Conservation (phyloP, 30 jellyfish, hydroid and myxozoan species). For the Chrysaora quinquecirrha region DNA sequence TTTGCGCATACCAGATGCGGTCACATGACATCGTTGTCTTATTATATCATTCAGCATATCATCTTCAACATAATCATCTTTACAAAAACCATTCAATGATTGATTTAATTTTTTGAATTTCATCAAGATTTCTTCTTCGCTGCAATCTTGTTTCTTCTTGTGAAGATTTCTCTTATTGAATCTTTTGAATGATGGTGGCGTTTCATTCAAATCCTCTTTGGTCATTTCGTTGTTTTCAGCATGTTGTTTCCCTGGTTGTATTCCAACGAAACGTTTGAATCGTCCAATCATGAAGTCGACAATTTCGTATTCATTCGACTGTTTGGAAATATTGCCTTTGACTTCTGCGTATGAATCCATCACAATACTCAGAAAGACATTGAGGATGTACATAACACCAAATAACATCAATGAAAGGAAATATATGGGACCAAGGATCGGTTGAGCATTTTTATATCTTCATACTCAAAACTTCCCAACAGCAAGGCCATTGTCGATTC, state of each 20-base stretch:
- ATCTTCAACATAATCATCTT: conserved; percentile 80
- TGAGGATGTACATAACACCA: conserved; percentile 96
- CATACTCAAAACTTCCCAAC: conserved; percentile 91
- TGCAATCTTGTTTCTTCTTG: conserved; percentile 45
- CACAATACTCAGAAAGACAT: conserved; percentile 92
- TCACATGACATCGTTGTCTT: conserved; percentile 39
- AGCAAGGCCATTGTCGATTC: conserved; percentile 90
- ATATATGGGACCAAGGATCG: conserved; percentile 88
- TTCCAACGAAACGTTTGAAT: conserved; percentile 79
- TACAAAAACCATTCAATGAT: conserved; percentile 79
- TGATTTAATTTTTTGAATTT: conserved; percentile 82
- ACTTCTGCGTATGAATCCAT: conserved; percentile 97
- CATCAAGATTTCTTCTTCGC: conserved; percentile 78
- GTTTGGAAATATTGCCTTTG: conserved; percentile 78
- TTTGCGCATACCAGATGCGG: conserved; percentile 66
- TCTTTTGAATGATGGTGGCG: too few relatives aligned
- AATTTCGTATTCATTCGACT: conserved; percentile 88
- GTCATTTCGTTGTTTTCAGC: conserved; percentile 36
- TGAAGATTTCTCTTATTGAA: conserved; percentile 30
- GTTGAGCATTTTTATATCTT: conserved; percentile 79
- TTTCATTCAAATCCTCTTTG: conserved; percentile 29
- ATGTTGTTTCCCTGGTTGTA: conserved; percentile 71
- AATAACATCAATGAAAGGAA: conserved; percentile 83
- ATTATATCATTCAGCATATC: conserved; percentile 42
- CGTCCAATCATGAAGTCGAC: conserved; percentile 94